Evolutionary conservation across 2,888 invertebrate genomes (phyloP).

Genomic region (Nebria brevicollis): DNA sequence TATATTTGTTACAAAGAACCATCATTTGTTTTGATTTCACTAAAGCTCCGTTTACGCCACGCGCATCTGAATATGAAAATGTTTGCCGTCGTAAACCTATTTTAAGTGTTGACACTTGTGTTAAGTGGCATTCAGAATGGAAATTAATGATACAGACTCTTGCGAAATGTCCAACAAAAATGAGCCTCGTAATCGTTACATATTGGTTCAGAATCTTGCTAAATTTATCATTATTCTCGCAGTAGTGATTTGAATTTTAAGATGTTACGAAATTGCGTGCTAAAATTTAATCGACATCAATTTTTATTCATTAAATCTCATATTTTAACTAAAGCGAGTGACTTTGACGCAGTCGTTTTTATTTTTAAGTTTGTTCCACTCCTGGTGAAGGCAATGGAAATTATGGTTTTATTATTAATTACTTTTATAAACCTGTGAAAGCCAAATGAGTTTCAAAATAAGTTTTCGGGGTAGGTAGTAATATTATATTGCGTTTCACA

Average conservation of each 20-base stretch:
- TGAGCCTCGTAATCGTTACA: conserved; percentile 27
- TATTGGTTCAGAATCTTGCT: conserved; percentile 35
- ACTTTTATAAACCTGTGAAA: too few relatives aligned
- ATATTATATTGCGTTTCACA: too few relatives aligned
- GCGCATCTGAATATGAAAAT: background rate
- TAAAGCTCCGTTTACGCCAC: too few relatives aligned
- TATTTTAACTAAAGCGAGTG: background rate
- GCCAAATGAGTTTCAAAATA: too few relatives aligned
- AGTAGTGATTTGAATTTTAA: background rate
- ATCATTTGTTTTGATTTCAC: background rate
- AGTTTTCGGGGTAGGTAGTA: too few relatives aligned
- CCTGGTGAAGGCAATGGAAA: too few relatives aligned
- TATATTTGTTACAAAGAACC: conserved; percentile 9
- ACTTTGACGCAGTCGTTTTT: background rate
- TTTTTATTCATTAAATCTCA: background rate
- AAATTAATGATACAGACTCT: conserved; percentile 38
- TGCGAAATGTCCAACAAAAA: conserved; percentile 37
- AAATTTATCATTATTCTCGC: background rate
- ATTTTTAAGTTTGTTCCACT: background rate
- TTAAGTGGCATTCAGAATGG: conserved; percentile 36
- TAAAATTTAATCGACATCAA: background rate
- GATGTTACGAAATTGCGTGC: background rate
- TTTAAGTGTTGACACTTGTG: conserved; percentile 44
- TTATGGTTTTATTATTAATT: too few relatives aligned
- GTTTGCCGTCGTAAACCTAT: conserved; percentile 29